phyloP scores from a whole-genome alignment of 1,140 invertebrate genomes.

The Pseudachorutes palmiensis region DNA sequence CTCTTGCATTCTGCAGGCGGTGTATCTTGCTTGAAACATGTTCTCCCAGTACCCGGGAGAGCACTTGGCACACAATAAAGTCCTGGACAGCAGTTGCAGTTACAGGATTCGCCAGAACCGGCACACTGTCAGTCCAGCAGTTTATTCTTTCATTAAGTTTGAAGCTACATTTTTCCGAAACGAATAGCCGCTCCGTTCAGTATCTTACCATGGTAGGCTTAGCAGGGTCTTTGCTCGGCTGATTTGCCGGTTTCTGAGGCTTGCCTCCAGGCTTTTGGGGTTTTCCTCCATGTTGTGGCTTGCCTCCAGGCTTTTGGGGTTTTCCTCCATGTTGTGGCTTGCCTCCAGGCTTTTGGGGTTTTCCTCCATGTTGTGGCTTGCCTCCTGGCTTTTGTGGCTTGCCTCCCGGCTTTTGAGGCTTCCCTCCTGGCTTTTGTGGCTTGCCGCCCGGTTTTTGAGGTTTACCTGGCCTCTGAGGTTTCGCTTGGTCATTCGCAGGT shows the following conservation, averaged over 20 bases:
- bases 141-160: too few species aligned
- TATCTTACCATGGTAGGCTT: too few species aligned
- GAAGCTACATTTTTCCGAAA: too few species aligned
- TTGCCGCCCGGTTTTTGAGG: not conserved
- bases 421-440: not conserved
- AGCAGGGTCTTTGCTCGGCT: not conserved
- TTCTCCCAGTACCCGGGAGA: not conserved
- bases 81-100: slow-evolving; percentile 10
- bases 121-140: not conserved
- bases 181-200: too few species aligned
- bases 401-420: not conserved
- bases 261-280: not conserved
- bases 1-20: slow-evolving; percentile 4
- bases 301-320: not conserved
- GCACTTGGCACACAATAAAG: not conserved
- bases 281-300: not conserved
- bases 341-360: not conserved
- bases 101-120: not conserved
- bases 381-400: not conserved
- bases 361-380: too few species aligned
- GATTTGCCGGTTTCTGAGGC: not conserved
- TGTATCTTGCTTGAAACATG: not conserved
- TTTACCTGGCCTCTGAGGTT: not conserved
- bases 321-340: not conserved
- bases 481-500: too few species aligned